These are phyloP conservation scores for Cydia strobilella DNA, from an alignment of 1,140 invertebrate genomes.

Conservation along the genomic window DNA sequence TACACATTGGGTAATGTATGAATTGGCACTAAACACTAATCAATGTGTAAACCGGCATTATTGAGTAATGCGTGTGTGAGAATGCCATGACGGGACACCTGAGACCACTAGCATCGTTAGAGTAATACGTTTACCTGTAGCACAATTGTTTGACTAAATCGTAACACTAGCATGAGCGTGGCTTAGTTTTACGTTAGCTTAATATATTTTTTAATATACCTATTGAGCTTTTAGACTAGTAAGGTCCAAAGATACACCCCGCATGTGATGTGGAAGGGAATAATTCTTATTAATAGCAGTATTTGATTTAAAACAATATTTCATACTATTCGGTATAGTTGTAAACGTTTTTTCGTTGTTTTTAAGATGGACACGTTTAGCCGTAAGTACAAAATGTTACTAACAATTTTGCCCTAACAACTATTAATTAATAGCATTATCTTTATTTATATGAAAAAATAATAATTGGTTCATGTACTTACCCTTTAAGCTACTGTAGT, in stretches of 20 bases:
- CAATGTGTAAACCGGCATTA: too few relatives aligned
- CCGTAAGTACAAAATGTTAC: conserved; percentile 70
- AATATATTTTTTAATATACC: conserved; percentile 50
- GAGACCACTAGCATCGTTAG: conserved; percentile 37
- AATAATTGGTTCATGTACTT: conserved; percentile 74
- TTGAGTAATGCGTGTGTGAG: not conserved
- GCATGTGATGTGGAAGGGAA: conserved; percentile 56
- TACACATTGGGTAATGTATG: too few relatives aligned
- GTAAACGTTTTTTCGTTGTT: conserved; percentile 43
- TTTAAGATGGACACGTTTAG: conserved; percentile 53
- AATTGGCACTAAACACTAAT: too few relatives aligned
- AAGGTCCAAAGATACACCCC: conserved; percentile 72
- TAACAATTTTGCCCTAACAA: conserved; percentile 58
- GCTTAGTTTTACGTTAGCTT: conserved; percentile 56
- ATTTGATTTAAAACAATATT: conserved; percentile 55
- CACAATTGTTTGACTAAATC: conserved; percentile 59
- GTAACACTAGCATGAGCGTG: conserved; percentile 54
- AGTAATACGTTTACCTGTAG: conserved; percentile 41
- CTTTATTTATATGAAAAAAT: conserved; percentile 52
- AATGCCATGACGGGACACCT: not conserved
- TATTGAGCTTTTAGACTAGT: conserved; percentile 61
- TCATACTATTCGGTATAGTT: conserved; percentile 49
- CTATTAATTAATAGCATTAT: conserved; percentile 45
- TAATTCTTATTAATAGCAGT: conserved; percentile 62
- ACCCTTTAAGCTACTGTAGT: conserved; percentile 57